phyloP scores from a whole-genome alignment of 2,797 vertebrate species.

The Spea hammondii region DNA sequence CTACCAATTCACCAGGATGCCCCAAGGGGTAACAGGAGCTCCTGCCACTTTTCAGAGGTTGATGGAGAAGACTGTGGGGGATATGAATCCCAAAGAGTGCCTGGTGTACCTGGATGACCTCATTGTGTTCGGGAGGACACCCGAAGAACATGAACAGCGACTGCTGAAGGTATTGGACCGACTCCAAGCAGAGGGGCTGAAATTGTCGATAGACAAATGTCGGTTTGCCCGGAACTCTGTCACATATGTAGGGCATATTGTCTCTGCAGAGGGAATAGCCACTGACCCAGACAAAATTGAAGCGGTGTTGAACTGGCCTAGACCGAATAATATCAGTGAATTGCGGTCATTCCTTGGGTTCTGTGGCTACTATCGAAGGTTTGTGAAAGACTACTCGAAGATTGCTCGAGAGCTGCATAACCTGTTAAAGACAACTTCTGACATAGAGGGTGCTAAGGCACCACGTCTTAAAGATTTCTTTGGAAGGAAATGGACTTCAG shows the following conservation, averaged over 20 bases:
- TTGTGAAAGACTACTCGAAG: not conserved
- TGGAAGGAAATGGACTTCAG: not conserved
- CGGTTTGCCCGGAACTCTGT: not conserved
- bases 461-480: not conserved
- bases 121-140: constrained; percentile 6
- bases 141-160: not conserved
- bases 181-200: not conserved
- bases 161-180: not conserved
- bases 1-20: not conserved
- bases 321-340: not conserved
- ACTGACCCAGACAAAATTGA: not conserved
- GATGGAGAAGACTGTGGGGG: not conserved
- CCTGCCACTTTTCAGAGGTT: not conserved
- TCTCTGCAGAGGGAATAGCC: not conserved
- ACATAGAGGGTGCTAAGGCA: not conserved
- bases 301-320: not conserved
- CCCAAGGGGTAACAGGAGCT: not conserved
- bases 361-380: not conserved
- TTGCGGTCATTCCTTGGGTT: not conserved
- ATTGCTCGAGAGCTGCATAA: not conserved
- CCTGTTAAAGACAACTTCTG: not conserved
- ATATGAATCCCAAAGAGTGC: not conserved
- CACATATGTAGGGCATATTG: not conserved
- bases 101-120: not conserved
- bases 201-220: not conserved